A percentile compares a stretch with the other conserved stretches of the same genome.
Conservation (phyloP, 2,888 invertebrate genomes). For the Melitaea athalia region DNA sequence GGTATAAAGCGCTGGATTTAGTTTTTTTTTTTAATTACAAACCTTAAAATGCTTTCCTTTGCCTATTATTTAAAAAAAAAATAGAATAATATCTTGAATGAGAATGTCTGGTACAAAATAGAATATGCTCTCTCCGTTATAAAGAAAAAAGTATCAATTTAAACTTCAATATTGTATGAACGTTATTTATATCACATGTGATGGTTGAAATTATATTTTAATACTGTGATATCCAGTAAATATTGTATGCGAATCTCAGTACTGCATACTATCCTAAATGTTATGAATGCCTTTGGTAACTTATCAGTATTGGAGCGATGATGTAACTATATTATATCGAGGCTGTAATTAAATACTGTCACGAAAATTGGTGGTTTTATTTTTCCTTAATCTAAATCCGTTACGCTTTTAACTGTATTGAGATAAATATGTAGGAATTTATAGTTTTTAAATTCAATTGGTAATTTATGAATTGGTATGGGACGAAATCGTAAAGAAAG, state of each 20-base stretch:
- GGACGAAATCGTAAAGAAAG: too few species aligned
- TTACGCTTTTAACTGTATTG: too few species aligned
- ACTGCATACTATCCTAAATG: constrained; percentile 14
- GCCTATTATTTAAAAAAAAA: background rate
- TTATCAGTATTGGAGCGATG: constrained; percentile 67
- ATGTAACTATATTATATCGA: constrained; percentile 46
- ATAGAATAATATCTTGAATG: background rate
- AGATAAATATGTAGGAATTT: too few species aligned
- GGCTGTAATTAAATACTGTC: constrained; percentile 66
- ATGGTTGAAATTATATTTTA: background rate
- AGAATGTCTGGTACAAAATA: background rate
- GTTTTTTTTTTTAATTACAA: background rate
- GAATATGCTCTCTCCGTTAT: too few species aligned
- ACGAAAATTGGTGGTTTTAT: constrained; percentile 11
- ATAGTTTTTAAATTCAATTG: too few species aligned
- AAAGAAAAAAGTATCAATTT: too few species aligned
- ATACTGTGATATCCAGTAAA: background rate
- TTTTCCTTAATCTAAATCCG: background rate
- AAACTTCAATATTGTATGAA: too few species aligned
- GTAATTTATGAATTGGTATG: too few species aligned
- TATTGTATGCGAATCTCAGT: constrained; percentile 40
- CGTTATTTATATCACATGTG: too few species aligned
- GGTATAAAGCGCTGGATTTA: background rate
- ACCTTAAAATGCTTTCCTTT: background rate
- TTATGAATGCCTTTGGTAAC: constrained; percentile 11